Evolutionary conservation across 2,797 vertebrate species (phyloP), one percentile per base, ranked within the genome.

Genomic region (Trichosurus vulpecula): DNA sequence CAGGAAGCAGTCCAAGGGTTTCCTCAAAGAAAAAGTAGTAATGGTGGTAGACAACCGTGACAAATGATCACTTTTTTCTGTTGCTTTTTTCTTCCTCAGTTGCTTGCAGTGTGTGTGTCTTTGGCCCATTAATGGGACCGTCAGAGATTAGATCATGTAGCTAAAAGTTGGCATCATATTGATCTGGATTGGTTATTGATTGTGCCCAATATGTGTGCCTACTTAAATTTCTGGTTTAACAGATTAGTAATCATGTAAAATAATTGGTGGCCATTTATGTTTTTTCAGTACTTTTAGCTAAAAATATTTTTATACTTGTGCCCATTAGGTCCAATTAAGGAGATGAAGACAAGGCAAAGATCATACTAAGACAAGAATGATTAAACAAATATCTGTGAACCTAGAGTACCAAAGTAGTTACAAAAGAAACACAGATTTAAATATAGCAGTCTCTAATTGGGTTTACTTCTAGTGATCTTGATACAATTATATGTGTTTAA

Each of bases 71-170:
- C 41, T 41, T 25, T 22, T 27, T 81, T 47, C 8, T 74, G 16
- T 41, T 19, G 2, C 2, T 5, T 3, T 4, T 19, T 12, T 0
- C 54, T 2, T 14, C 54, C 13, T 3, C 31, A 66, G 0, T 41
- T 81, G n/a, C 22, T 47, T 81, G 41, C 9, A 74, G 0, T 2
- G 66, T 81, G 66, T 81, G 30, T 81, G 41, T 47, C 74, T 81
- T 81, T 12, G 35, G 19, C 22, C 8, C 3, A 47, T 81, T 35
- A n/a, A 19, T 66, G 35, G 13, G 61, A n/a, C 13, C 35, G 66
- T 11, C 74, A 81, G 74, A 81, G 1, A 81, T 81, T 47, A 81
- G 9, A 47, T 47, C 19, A 22, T 81, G 27, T 27, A 81, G 9
- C 22, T 47, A 81, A 81, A 81, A 81, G 41, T 81, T 81, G 41